Base-by-base conservation (phyloP, 1,140 invertebrate genomes). In the Orchesella cincta region DNA sequence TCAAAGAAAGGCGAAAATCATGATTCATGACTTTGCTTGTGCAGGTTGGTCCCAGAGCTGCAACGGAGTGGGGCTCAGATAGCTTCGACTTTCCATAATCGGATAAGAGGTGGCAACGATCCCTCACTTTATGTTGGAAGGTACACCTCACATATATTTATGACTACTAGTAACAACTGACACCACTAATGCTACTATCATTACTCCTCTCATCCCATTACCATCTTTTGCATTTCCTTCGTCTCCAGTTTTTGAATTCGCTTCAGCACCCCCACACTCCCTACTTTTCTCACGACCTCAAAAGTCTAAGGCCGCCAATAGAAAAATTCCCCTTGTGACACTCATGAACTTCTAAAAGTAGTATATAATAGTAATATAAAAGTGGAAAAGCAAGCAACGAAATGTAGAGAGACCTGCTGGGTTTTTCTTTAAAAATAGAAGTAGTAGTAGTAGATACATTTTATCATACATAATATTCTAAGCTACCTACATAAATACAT, bases 121-220 rank as follows among this genome's bases (percentile, higher is more conserved):
- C 76, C 81, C 14, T 57, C 77, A 14, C 54, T 82, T 12, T 82
- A 80, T 31, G 79, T 82, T 73, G 81, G 81, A 78, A 82, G 81
- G 81, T 82, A 79, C 31, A 31, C 26, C 62, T 29, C 23, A 67
- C 31, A 67, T 67, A 67, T 33, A 31, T 67, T 67, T 67, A 67
- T 67, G 29, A 67, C 62, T 2, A 67, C 62, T 12, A 31, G 26
- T 29, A 29, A 67, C 39, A 46, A 46, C 8, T 12, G 39, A 12
- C 39, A 46, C 39, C 8, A 46, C 8, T 46, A 12, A 20, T 46
- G 20, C n/a, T n/a, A n/a, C 54, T 57, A 57, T 57, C 54, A 57
- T 57, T 57, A 57, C 26, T 57, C 3, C 54, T 23, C 54, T 57
- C n/a, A n/a, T 57, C 54, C 54, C 54, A 57, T 57, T 57, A 57